A percentile compares a stretch with the other conserved stretches of the same genome.
These are phyloP conservation scores for Omphaloscelis lunosa DNA, from an alignment of 2,888 invertebrate species.

Conservation along the genomic window DNA sequence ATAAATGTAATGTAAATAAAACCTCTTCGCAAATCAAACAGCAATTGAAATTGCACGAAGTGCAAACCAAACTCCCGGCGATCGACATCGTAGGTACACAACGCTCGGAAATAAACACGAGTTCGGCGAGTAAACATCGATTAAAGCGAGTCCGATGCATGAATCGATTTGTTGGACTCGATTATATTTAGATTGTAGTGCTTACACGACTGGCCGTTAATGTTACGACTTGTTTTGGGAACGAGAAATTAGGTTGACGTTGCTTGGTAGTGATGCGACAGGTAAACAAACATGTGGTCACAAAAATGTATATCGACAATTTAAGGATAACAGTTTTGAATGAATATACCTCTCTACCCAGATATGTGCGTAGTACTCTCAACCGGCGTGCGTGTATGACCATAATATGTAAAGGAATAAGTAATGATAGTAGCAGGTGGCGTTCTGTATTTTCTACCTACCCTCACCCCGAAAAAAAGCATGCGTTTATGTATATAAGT, in stretches of 20 bases:
- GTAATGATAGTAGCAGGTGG: neutral
- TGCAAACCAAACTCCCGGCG: slow-evolving; percentile 20
- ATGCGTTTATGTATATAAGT: no score
- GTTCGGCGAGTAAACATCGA: slow-evolving; percentile 51
- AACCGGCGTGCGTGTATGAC: neutral
- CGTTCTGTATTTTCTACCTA: no score
- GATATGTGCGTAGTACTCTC: no score
- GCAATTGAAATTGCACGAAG: slow-evolving; percentile 33
- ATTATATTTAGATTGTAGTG: slow-evolving; percentile 46
- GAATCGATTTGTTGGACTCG: slow-evolving; percentile 48
- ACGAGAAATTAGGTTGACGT: slow-evolving; percentile 19
- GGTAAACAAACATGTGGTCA: slow-evolving; percentile 12
- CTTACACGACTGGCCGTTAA: slow-evolving; percentile 14
- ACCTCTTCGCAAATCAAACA: slow-evolving; percentile 12
- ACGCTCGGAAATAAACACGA: slow-evolving; percentile 48
- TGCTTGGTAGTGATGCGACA: slow-evolving; percentile 2
- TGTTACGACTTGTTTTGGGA: slow-evolving; percentile 32
- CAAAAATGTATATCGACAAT: no score
- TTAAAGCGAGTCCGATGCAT: slow-evolving; percentile 39
- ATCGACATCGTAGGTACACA: slow-evolving; percentile 26
- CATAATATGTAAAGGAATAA: neutral
- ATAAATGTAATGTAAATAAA: slow-evolving; percentile 37
- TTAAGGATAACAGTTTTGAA: no score
- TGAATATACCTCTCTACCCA: no score
- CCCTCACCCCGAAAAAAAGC: no score